These are phyloP conservation scores for Unio pictorum DNA, from an alignment of 2,888 invertebrate genomes.

Conservation along the genomic window DNA sequence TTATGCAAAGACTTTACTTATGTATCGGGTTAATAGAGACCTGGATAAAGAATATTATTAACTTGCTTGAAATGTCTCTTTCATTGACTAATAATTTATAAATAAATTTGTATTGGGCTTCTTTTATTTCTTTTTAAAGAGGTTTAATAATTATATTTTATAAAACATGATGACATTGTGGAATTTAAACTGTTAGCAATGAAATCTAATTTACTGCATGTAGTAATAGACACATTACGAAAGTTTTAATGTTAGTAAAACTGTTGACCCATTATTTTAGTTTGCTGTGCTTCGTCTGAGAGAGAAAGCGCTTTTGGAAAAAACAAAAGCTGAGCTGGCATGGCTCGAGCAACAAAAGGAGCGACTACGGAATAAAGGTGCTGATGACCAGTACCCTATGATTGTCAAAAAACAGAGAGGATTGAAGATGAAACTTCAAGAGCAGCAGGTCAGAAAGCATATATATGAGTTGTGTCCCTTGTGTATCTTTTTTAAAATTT, in stretches of 20 bases:
- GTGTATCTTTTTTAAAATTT: not conserved
- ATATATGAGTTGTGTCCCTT: not conserved
- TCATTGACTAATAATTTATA: no score
- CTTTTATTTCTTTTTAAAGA: no score
- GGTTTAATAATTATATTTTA: no score
- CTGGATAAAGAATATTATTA: no score
- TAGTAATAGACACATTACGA: not conserved
- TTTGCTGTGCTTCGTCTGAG: constrained; percentile 79
- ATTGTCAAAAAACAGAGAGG: constrained; percentile 81
- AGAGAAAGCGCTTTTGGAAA: constrained; percentile 79
- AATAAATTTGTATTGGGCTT: no score
- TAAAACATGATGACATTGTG: no score
- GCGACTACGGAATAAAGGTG: constrained; percentile 75
- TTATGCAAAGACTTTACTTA: no score
- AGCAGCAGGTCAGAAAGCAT: constrained; percentile 73
- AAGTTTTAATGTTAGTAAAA: not conserved
- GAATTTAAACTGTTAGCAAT: no score
- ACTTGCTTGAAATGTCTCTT: no score
- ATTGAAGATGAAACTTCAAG: constrained; percentile 78
- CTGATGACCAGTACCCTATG: constrained; percentile 75
- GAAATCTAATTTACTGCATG: not conserved
- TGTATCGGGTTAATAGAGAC: no score
- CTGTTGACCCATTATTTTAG: constrained; percentile 61
- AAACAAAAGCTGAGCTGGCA: constrained; percentile 79
- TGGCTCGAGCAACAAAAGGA: constrained; percentile 80